Evolutionary conservation across 2,797 vertebrate species (phyloP).

Genomic region (Brachymystax lenok): DNA sequence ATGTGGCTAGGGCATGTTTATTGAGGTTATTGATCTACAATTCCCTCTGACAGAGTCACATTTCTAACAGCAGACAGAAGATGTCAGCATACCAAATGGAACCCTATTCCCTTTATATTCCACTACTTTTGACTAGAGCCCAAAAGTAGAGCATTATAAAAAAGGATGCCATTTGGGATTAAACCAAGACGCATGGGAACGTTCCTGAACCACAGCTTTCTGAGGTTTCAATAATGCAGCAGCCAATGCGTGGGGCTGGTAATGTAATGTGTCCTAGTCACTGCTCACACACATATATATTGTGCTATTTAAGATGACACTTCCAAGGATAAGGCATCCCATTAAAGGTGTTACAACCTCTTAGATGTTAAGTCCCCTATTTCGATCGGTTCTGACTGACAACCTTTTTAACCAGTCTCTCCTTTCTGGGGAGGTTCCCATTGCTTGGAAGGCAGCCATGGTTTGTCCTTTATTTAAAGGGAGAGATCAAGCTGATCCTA

Average conservation of each 20-base stretch:
- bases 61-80: not conserved
- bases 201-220: not conserved
- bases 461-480: too few species aligned
- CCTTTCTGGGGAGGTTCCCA: too few species aligned
- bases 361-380: too few species aligned
- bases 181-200: not conserved
- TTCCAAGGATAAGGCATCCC: not conserved
- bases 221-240: not conserved
- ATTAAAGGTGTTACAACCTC: not conserved
- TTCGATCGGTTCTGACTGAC: too few species aligned
- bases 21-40: conserved; percentile 44
- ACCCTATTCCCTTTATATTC: not conserved
- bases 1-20: conserved; percentile 37
- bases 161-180: not conserved
- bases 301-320: not conserved
- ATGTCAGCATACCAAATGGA: not conserved
- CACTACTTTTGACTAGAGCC: not conserved
- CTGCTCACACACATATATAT: not conserved
- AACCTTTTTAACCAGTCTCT: too few species aligned
- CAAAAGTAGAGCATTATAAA: too few species aligned
- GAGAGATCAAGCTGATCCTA: too few species aligned
- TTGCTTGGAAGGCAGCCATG: too few species aligned
- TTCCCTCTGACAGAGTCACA: not conserved
- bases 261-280: not conserved
- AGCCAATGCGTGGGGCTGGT: not conserved